A percentile compares a stretch with the other conserved stretches of the same genome.
Conservation (phyloP, 1,140 invertebrate genomes). For the Zaprionus ornatus region DNA sequence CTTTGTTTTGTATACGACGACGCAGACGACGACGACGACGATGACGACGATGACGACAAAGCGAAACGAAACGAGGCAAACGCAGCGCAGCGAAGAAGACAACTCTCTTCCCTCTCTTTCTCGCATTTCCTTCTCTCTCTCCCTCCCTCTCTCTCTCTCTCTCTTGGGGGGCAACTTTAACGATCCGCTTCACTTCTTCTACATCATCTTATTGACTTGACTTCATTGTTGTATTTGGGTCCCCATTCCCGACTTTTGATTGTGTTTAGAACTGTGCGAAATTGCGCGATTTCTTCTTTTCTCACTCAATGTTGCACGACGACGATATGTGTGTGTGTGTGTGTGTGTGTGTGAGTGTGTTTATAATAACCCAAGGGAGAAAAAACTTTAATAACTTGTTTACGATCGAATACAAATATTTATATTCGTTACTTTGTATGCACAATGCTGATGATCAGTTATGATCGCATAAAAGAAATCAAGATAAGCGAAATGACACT, state of each 20-base stretch:
- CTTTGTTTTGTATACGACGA: constrained; percentile 79
- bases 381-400: constrained; percentile 25
- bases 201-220: constrained; percentile 6
- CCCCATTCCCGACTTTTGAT: constrained; percentile 55
- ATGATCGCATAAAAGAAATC: not conserved
- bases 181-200: constrained; percentile 56
- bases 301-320: not conserved
- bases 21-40: constrained; percentile 33
- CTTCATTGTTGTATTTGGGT: constrained; percentile 50
- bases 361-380: constrained; percentile 13
- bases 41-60: constrained; percentile 36
- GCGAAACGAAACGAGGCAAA: constrained; percentile 9
- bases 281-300: constrained; percentile 14
- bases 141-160: not conserved
- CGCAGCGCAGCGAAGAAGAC: not conserved
- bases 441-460: not conserved
- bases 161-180: constrained; percentile 45
- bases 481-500: not conserved
- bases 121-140: not conserved
- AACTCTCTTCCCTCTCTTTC: not conserved
- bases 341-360: constrained; percentile 2
- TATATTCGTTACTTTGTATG: constrained; percentile 19
- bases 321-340: no score
- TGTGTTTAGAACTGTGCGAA: constrained; percentile 64
- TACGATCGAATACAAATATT: constrained; percentile 14